Conservation (phyloP, 92 coral and sea anemone genomes). For the Palythoa grandiflora region DNA sequence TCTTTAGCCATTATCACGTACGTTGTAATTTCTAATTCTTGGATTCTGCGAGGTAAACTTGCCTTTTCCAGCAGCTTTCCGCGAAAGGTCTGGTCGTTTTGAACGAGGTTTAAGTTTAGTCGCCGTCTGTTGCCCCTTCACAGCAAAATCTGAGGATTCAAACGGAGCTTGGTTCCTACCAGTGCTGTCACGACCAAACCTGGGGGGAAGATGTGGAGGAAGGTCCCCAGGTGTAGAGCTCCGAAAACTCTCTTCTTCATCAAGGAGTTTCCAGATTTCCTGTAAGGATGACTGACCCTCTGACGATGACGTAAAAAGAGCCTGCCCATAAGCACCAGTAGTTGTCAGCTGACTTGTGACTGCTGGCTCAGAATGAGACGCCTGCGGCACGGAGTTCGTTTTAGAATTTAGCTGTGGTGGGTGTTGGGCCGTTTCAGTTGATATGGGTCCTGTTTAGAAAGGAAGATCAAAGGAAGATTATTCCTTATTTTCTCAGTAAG, state of each 20-base stretch:
- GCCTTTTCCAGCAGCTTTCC: conserved; percentile 88
- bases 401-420: conserved; percentile 17
- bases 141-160: conserved; percentile 76
- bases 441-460: not conserved
- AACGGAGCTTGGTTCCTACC: conserved; percentile 64
- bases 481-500: not conserved
- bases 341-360: conserved; percentile 65
- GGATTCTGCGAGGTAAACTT: conserved; percentile 69
- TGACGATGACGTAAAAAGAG: conserved; percentile 90
- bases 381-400: conserved; percentile 40
- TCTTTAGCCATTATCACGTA: conserved; percentile 63
- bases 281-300: conserved; percentile 95
- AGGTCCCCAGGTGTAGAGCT: conserved; percentile 77
- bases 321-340: conserved; percentile 65
- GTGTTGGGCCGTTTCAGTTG: not conserved
- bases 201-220: conserved; percentile 53
- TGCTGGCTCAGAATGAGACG: conserved; percentile 50
- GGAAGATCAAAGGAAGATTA: not conserved
- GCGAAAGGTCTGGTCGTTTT: conserved; percentile 76
- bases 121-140: conserved; percentile 80
- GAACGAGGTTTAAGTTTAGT: conserved; percentile 60
- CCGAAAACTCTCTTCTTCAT: conserved; percentile 89
- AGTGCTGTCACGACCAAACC: conserved; percentile 25
- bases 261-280: conserved; percentile 97
- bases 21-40: conserved; percentile 87